A percentile compares a stretch with the other conserved stretches of the same genome.
These are phyloP conservation scores for Lepilemur ruficaudatus DNA, from an alignment of 2,797 vertebrate species.

Conservation along the genomic window DNA sequence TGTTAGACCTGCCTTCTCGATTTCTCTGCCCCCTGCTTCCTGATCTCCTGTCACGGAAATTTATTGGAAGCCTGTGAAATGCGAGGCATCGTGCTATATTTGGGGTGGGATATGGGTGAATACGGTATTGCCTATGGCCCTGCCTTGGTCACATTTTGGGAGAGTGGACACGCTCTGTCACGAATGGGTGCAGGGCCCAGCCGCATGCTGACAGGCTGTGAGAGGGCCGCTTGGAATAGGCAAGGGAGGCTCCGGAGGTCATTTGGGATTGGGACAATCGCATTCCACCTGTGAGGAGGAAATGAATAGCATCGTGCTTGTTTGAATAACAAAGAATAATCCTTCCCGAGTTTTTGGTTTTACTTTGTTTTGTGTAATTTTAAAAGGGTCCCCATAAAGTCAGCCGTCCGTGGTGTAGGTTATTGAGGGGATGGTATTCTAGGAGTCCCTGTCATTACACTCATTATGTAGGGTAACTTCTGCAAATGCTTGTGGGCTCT, in stretches of 20 bases:
- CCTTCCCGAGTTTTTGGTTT: neutral
- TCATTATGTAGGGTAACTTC: neutral
- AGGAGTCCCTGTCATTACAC: neutral
- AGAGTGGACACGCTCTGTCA: rapidly evolving
- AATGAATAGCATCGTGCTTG: neutral
- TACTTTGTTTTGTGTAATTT: neutral
- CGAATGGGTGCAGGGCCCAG: rapidly evolving
- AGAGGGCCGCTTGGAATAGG: neutral
- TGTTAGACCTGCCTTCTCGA: rapidly evolving
- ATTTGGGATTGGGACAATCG: neutral
- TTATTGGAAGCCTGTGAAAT: neutral
- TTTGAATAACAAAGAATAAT: neutral
- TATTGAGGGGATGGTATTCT: neutral
- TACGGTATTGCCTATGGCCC: neutral
- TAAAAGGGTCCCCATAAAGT: neutral
- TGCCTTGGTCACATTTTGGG: neutral
- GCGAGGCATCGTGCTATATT: neutral
- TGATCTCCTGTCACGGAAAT: neutral
- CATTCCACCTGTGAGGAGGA: neutral
- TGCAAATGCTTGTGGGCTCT: neutral
- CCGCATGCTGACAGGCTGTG: rapidly evolving
- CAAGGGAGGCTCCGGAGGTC: neutral
- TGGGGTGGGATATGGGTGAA: neutral
- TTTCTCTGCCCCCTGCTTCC: neutral
- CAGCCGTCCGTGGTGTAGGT: too few species aligned